Conservation (phyloP, 1,140 invertebrate genomes). For the Drosophila trapezifrons region DNA sequence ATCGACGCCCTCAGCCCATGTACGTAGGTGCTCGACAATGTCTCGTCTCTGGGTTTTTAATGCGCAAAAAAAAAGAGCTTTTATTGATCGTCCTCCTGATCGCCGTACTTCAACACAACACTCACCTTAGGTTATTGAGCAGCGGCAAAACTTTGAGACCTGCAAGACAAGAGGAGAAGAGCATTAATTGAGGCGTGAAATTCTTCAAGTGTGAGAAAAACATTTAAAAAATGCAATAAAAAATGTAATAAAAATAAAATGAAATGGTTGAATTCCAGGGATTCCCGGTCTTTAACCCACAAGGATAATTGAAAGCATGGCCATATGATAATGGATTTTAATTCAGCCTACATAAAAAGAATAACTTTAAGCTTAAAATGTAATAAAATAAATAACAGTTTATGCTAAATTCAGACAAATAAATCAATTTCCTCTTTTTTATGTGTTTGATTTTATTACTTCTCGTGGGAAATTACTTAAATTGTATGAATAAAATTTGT, state of each 20-base stretch:
- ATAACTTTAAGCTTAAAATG: too few species aligned
- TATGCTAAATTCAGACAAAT: neutral
- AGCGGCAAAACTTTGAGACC: constrained; percentile 92
- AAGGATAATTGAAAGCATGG: neutral
- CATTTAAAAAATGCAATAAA: neutral
- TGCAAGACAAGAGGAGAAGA: constrained; percentile 85
- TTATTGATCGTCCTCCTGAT: constrained; percentile 29
- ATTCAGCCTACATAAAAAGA: too few species aligned
- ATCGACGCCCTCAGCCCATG: constrained; percentile 27
- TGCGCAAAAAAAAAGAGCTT: neutral
- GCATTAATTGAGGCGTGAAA: constrained; percentile 15
- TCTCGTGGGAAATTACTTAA: constrained; percentile 2
- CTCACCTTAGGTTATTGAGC: constrained; percentile 92
- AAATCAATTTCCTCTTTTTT: neutral
- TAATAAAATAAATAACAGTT: neutral
- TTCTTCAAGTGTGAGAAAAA: neutral
- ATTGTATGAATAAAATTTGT: neutral
- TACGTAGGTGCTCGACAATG: constrained; percentile 52
- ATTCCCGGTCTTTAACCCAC: neutral
- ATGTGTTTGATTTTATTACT: neutral
- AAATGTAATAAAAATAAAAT: constrained; percentile 1
- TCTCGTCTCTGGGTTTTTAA: constrained; percentile 38
- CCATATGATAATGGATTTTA: neutral
- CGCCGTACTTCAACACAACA: constrained; percentile 61
- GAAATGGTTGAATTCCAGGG: neutral